Percentiles rank a stretch among this genome's conserved stretches.
These are phyloP conservation scores for Acrobasis repandana DNA, from an alignment of 2,888 invertebrate genomes.

Conservation along the genomic window DNA sequence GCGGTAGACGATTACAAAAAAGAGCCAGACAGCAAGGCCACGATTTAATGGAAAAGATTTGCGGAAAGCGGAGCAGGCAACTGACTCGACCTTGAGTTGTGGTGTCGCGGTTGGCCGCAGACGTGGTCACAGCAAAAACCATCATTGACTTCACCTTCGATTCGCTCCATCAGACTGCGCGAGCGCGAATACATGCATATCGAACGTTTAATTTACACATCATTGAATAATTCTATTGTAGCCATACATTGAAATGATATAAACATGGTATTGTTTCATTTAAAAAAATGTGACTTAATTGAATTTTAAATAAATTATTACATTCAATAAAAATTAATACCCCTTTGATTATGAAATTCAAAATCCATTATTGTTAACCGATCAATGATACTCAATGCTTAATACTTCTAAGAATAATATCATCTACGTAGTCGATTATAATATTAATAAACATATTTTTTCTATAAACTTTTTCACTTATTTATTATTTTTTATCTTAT, in stretches of 20 bases:
- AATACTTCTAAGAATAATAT: too few species aligned
- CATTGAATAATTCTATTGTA: neutral
- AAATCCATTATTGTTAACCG: too few species aligned
- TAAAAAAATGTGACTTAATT: too few species aligned
- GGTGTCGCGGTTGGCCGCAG: slow-evolving; percentile 62
- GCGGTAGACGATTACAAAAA: slow-evolving; percentile 50
- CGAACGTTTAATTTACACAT: slow-evolving; percentile 33
- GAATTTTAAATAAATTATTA: neutral
- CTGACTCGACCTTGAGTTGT: slow-evolving; percentile 63
- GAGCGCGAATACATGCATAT: slow-evolving; percentile 29
- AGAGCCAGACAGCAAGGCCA: slow-evolving; percentile 58
- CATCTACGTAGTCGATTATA: too few species aligned
- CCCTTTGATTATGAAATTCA: too few species aligned
- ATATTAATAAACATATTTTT: too few species aligned
- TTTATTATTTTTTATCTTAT: too few species aligned
- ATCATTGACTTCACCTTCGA: slow-evolving; percentile 54
- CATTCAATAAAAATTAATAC: too few species aligned
- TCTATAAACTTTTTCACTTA: too few species aligned
- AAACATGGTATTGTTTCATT: neutral
- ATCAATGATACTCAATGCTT: too few species aligned
- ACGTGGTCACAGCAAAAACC: slow-evolving; percentile 56
- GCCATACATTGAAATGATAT: neutral
- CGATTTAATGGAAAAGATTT: slow-evolving; percentile 47
- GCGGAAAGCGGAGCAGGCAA: slow-evolving; percentile 57
- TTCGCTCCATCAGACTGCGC: slow-evolving; percentile 47